Evolutionary conservation across 2,888 invertebrate genomes (phyloP), one percentile per base, ranked within the genome.

Genomic region (Pardosa pseudoannulata): DNA sequence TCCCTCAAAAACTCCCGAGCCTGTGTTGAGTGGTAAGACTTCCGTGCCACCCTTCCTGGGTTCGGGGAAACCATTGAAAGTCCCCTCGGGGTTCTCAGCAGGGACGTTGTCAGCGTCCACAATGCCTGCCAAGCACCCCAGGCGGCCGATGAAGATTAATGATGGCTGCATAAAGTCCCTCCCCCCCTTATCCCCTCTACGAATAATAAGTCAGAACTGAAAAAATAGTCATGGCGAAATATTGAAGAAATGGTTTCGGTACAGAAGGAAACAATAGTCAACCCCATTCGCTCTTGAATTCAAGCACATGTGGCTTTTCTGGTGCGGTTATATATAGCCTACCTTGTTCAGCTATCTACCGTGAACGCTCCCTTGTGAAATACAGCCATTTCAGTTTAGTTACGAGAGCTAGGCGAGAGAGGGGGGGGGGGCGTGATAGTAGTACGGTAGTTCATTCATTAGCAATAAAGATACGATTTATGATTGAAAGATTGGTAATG

Each of bases 101-200:
- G 79, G 85, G 41, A 31, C 71, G 76, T 75, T 88, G 87, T 88
- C 87, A 88, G 62, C 79, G 70, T 76, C 80, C 76, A 88, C 87
- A 88, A 88, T 88, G 79, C 70, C 82, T 88, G 87, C 87, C 86
- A 79, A 27, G 70, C 79, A 28, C 71, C 73, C 78, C 76, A 41
- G 74, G 87, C 19, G 72, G 80, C 72, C 87, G 87, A 88, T 82
- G 87, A 82, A 88, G 87, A 88, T 88, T 88, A 88, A 88, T 88
- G 87, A 87, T 71, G 56, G 68, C 23, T 27, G 74, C 62, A 74
- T 65, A 81, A 81, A 81, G 62, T 74, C 68, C 71, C 65, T 29
- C 65, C 83, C 75, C 70, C 27, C 16, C 5, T 13, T 16, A 2
- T 23, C 72, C 29, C 31, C 81, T 73, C 9, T 82, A 67, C 29